Base-by-base conservation (phyloP, 2,888 invertebrate genomes). In the Penaeus monodon region DNA sequence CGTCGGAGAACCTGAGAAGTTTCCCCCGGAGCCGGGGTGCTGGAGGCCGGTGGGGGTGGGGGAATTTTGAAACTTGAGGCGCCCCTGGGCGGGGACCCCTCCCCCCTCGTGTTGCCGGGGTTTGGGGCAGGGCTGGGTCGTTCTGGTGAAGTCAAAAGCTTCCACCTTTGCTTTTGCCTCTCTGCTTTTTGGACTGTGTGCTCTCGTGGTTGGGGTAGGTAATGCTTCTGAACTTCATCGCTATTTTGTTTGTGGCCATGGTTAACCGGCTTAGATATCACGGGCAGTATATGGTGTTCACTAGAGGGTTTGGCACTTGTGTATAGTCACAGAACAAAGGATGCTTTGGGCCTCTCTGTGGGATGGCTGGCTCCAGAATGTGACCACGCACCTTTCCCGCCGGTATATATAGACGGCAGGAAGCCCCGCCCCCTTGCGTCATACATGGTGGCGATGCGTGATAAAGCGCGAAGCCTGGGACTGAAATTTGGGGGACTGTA, bases 81-180 rank as follows among this genome's bases (percentile, higher is more conserved):
- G 86, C 3, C 89, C 89, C 84, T 89, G 88, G 7, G 84, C 88
- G 10, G 89, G 10, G 89, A 89, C 44, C 88, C 88, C 49, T 89
- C 86, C 63, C 89, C 66, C n/a, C 89, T 74, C 38, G 33, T 49
- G 38, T 33, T 65, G n/a, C 63, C 27, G 70, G n/a, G 44, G 44
- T 38, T 70, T 57, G 44, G 49, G 29, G 38, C 70, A 27, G 44
- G 81, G 49, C 8, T n/a, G 33, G 65, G 29, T 86, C 86, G 33
- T 24, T 68, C 49, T 77, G 80, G 33, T 88, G 81, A 81, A 80
- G 66, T 89, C 89, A 24, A 89, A 86, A 63, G 88, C 88, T 24
- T 83, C 66, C 89, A 88, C 24, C 89, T 74, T 78, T 88, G 85
- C 38, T 88, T 38, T 78, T 89, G 57, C 85, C 88, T 57, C 89